Conservation (phyloP, 2,888 invertebrate species). For the Acanthoscelides obtectus region DNA sequence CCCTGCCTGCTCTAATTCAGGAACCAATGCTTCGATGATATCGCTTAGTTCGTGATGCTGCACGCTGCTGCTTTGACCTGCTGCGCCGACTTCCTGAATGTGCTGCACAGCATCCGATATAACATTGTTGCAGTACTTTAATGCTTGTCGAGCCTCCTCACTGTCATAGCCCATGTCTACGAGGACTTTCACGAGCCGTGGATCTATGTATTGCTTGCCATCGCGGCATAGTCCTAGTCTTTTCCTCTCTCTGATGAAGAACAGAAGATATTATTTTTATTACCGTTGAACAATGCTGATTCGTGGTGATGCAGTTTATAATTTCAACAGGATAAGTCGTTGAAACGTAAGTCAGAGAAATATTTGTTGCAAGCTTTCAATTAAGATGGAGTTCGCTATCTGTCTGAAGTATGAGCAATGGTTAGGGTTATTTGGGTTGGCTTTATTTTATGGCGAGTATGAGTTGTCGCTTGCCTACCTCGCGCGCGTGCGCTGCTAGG, state of each 20-base stretch:
- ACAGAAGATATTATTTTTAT: background rate
- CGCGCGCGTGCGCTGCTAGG: too few relatives aligned
- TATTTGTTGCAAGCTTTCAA: too few relatives aligned
- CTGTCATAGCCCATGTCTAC: slow-evolving; percentile 66
- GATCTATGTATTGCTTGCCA: slow-evolving; percentile 53
- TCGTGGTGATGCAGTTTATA: too few relatives aligned
- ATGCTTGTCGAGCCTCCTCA: slow-evolving; percentile 56
- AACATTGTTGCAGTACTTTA: slow-evolving; percentile 64
- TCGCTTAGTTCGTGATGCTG: slow-evolving; percentile 26
- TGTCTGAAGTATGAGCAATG: too few relatives aligned
- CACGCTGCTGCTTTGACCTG: slow-evolving; percentile 43
- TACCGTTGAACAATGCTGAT: slow-evolving; percentile 4
- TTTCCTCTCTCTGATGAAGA: slow-evolving; percentile 46
- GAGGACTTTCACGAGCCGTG: slow-evolving; percentile 51
- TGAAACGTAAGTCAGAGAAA: too few relatives aligned
- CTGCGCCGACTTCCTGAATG: slow-evolving; percentile 56
- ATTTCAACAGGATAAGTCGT: too few relatives aligned
- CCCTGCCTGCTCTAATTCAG: slow-evolving; percentile 57
- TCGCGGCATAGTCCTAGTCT: slow-evolving; percentile 57
- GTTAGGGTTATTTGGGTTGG: too few relatives aligned
- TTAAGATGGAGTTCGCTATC: too few relatives aligned
- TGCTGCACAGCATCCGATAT: slow-evolving; percentile 62
- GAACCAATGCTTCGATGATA: background rate
- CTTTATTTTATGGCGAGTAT: too few relatives aligned
- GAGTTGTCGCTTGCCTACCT: too few relatives aligned